Base-by-base conservation (phyloP, 2,797 vertebrate genomes). In the Chiroxiphia lanceolata region DNA sequence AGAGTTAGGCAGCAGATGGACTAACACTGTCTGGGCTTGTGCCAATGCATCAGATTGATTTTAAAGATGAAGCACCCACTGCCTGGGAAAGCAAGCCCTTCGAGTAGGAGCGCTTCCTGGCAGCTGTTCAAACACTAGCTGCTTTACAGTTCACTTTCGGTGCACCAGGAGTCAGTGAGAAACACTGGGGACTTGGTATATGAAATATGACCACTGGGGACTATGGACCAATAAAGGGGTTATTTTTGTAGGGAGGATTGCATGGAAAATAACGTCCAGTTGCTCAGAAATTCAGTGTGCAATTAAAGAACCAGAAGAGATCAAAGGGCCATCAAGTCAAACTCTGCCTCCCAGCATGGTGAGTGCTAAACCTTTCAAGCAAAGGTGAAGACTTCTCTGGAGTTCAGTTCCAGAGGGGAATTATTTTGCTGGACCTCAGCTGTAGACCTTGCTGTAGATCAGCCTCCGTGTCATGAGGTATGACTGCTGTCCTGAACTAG, bases 41-140 rank as follows among this genome's bases (percentile, higher is more conserved):
- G 96, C 94, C 96, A 97, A 71, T 69, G 87, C 85, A 93, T 95
- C 96, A 93, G 94, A 95, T 86, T 93, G 88, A 94, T 95, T 96
- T 96, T 95, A 94, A 95, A 96, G 94, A 94, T 69, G 91, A 95
- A 93, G 91, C 92, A 94, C 91, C 93, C 95, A 91, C 86, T 90
- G 93, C 96, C 87, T 96, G 92, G 93, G 95, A 97, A 96, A 96
- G 93, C 61, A 95, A 96, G 92, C 92, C 72, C 92, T 83, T 81
- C 0, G 9, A 97, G 90, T 80, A 90, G 91, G 94, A 97, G 89
- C 65, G 2, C 77, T 93, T 93, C 80, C 93, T 96, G 95, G 96
- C 96, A 97, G 94, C 90, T 94, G 88, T 85, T 96, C 96, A 93
- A 94, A 78, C 79, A 81, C 90, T 86, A 60, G 59, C 87, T 95